Evolutionary conservation across 2,888 invertebrate genomes (phyloP).

Genomic region (Stomorhina lunata): DNA sequence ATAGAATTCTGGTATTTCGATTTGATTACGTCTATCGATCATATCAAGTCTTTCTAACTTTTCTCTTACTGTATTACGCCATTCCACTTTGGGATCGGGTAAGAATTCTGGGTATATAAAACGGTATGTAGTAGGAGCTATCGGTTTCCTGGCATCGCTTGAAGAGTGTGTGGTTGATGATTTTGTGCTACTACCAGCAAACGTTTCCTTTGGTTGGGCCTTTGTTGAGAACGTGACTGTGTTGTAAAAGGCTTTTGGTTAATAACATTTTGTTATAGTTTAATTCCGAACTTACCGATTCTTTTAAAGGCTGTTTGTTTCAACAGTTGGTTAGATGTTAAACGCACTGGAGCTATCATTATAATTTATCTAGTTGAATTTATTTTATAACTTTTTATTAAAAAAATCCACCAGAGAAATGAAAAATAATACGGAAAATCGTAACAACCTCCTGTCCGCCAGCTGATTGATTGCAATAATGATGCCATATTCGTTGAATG

Average conservation of each 20-base stretch:
- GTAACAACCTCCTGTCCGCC: slow-evolving; percentile 18
- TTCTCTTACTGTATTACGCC: slow-evolving; percentile 90
- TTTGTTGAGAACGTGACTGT: slow-evolving; percentile 73
- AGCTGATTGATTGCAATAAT: slow-evolving; percentile 13
- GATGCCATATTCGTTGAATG: slow-evolving; percentile 10
- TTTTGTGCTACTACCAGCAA: slow-evolving; percentile 44
- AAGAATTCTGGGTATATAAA: slow-evolving; percentile 94
- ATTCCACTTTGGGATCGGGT: slow-evolving; percentile 89
- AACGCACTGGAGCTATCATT: slow-evolving; percentile 69
- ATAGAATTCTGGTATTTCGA: slow-evolving; percentile 98
- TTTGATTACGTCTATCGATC: slow-evolving; percentile 86
- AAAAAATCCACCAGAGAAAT: not conserved
- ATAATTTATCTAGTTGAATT: slow-evolving; percentile 47
- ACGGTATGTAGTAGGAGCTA: slow-evolving; percentile 81
- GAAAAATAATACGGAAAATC: not conserved
- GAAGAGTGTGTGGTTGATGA: not conserved
- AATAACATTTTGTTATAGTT: not conserved
- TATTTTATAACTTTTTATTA: not conserved
- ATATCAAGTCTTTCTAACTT: slow-evolving; percentile 95
- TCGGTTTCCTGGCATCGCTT: slow-evolving; percentile 69
- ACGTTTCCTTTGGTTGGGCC: slow-evolving; percentile 61
- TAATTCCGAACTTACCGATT: slow-evolving; percentile 67
- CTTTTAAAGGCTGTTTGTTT: slow-evolving; percentile 66
- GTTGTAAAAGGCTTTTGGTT: slow-evolving; percentile 13
- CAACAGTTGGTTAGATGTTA: slow-evolving; percentile 62